Base-by-base conservation (phyloP, 2,888 invertebrate genomes). In the Hypolimnas misippus region DNA sequence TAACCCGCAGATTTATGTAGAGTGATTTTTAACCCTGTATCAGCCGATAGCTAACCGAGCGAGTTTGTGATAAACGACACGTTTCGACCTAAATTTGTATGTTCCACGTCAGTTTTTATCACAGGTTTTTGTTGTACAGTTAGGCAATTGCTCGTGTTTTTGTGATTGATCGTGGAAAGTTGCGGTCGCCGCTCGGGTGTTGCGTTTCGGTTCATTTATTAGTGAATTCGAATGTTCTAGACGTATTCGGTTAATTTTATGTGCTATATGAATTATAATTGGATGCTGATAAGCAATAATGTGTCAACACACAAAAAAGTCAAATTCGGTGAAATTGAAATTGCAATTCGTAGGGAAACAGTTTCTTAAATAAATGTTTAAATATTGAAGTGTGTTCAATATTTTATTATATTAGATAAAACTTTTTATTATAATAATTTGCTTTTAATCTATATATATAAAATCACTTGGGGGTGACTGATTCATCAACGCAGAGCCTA, bases 11-110 rank as follows among this genome's bases (percentile, higher is more conserved):
- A 90, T 90, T 89, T 87, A 90, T 89, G 84, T 78, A 79, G 77
- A 85, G 86, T 86, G 84, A 90, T 90, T 90, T 90, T 89, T 90
- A 89, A 90, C 88, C 87, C 86, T 83, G 83, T 82, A 79, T 77
- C 78, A 76, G 75, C 76, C 68, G 72, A 76, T 73, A 73, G 68
- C 73, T 76, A 76, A 76, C 75, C 79, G 81, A 74, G 72, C 73
- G 70, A 64, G 65, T 74, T 76, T 75, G 79, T 81, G 78, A 83
- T 80, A 76, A 78, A 82, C 80, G 72, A 75, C 71, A 65, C 75
- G 73, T 75, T 75, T 75, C 67, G 73, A 73, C 76, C 76, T 69
- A 71, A 74, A 76, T 76, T 77, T 75, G 75, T 76, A 70, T 73
- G 72, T 70, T 68, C 65, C 69, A 64, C 60, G 74, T 73, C 75